Evolutionary conservation across 2,888 invertebrate species (phyloP), one percentile per base, ranked within the genome.

Genomic region (Agriopis marginaria): DNA sequence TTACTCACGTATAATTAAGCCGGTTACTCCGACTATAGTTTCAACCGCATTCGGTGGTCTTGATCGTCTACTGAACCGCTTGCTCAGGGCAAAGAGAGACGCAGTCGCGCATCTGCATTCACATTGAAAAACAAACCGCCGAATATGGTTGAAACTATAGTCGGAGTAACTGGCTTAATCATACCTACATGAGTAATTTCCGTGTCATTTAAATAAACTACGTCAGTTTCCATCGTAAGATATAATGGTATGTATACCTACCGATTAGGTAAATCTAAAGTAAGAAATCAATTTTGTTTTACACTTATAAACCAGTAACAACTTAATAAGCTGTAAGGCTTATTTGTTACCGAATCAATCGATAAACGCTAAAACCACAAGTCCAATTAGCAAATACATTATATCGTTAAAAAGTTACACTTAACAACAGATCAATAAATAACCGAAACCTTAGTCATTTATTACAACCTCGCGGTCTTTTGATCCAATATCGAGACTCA

Each of bases 351-450:
- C 8, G 44, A 42, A 44, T 42, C 23, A 42, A 51, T 51, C 40
- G 17, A 62, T 17, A 63, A 45, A 53, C 42, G 17, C 6, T 17
- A 14, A 56, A 23, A 50, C 62, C 47, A 49, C 53, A 58, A 61
- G 14, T 40, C 59, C 47, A 53, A 63, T 68, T 58, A 56, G 50
- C 53, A 63, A 67, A 63, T 44, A 63, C 5, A 61, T 63, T 51
- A 63, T 53, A 53, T 61, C 47, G 32, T 60, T 45, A 68, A 60
- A 51, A 60, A 55, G 10, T 44, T 54, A 53, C 0, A 23, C 11
- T 11, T 63, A 63, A 67, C 58, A 51, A 66, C 50, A 51, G 47
- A 68, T 63, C 68, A 63, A 63, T 68, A 68, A 63, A 63, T 59
- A 64, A 56, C 55, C 47, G 10, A 64, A 68, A 63, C 68, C 47